Evolutionary conservation across 2,888 invertebrate genomes (phyloP), one percentile per base, ranked within the genome.

Genomic region (Autographa pulchrina): DNA sequence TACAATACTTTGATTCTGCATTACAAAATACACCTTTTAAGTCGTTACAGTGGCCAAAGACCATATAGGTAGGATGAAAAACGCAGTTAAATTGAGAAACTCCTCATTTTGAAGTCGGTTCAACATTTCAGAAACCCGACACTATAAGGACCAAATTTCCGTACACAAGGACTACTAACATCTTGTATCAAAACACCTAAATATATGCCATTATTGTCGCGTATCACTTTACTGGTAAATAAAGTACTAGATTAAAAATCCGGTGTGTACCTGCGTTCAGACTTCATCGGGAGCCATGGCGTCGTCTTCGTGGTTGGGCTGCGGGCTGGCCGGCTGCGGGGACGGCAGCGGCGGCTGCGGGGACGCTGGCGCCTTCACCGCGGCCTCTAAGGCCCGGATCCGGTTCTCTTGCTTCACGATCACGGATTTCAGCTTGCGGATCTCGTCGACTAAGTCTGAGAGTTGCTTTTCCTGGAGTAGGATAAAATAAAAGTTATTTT

Each of bases 341-440:
- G 89, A 81, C 35, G 84, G 82, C 31, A 77, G 85, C 13, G 80
- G 41, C 8, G 18, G 54, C 16, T 62, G 92, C 87, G 61, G 91
- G 92, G 75, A 80, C 93, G 91, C 87, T 65, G 79, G 79, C 7
- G 90, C 87, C 86, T 94, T 94, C 48, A 89, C 94, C 0, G 90
- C 85, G 18, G 97, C 97, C 90, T 98, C 98, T 13, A 98, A 93
- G 5, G 98, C 97, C 52, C 98, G 96, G 90, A 98, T 98, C 66
- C 98, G 96, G 85, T 98, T 98, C 95, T 99, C 99, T 89, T 99
- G 99, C 89, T 99, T 99, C 35, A 99, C 98, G 83, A 99, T 98
- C 92, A 99, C 98, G n/a, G 98, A 98, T 90, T 99, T 99, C 81
- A 99, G 94, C 91, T 98, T 98, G 72, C 98, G 97, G 85, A 99